Conservation (phyloP, 1,140 invertebrate genomes). For the Pseudomyrmex gracilis region DNA sequence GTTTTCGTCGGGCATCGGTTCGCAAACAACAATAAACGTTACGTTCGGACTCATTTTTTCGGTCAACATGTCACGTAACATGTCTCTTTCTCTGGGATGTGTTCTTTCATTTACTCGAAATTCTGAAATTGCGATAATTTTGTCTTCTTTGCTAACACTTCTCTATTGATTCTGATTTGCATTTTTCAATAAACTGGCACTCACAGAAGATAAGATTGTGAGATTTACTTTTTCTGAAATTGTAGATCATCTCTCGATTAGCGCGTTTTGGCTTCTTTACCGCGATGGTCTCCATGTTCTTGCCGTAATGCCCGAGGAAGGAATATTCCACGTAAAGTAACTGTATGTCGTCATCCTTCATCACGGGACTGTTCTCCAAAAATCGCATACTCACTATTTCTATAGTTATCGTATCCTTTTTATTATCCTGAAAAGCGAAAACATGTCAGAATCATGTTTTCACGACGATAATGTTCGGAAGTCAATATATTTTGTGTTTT, state of each 20-base stretch:
- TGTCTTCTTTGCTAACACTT: background rate
- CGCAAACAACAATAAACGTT: conserved; percentile 78
- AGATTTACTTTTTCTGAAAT: conserved; percentile 72
- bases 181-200: too few species aligned
- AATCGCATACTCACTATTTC: conserved; percentile 72
- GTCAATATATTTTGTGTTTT: background rate
- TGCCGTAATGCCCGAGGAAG: conserved; percentile 73
- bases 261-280: conserved; percentile 57
- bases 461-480: background rate
- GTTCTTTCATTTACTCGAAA: conserved; percentile 74
- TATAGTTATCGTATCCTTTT: conserved; percentile 65
- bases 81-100: conserved; percentile 71
- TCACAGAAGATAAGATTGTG: too few species aligned
- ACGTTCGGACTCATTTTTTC: conserved; percentile 73
- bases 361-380: conserved; percentile 63
- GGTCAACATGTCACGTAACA: conserved; percentile 74
- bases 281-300: conserved; percentile 76
- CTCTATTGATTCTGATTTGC: too few species aligned
- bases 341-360: conserved; percentile 55
- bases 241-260: conserved; percentile 67
- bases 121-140: conserved; percentile 63
- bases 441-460: background rate
- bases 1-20: conserved; percentile 76
- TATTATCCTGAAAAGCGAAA: conserved; percentile 13
- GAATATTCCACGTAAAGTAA: conserved; percentile 75